phyloP scores from a whole-genome alignment of 2,113 vertebrate genomes.

The Rhodinocichla rosea region DNA sequence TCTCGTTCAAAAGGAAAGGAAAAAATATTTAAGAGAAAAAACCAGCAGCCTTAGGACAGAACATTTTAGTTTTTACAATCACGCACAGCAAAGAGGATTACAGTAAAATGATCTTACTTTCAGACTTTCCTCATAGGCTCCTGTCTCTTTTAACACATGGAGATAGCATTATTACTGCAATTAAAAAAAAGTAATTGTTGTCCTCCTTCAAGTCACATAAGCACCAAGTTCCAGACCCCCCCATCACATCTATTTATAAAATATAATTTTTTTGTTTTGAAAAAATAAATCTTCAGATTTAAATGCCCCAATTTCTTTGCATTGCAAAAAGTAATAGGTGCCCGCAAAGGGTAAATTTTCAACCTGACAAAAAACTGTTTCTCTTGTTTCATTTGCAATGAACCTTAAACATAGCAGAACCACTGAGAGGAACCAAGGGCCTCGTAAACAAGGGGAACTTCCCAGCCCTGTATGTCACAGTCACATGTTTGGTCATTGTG shows the following conservation, averaged over 20 bases:
- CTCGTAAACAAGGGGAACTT: not conserved
- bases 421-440: not conserved
- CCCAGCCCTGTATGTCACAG: not conserved
- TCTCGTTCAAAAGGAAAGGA: not conserved
- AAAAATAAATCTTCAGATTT: not conserved
- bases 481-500: not conserved
- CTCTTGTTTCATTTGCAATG: not conserved
- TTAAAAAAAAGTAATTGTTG: not conserved
- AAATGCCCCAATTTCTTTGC: not conserved
- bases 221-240: not conserved
- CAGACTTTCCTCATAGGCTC: not conserved
- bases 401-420: not conserved
- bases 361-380: not conserved
- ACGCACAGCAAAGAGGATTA: not conserved
- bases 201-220: not conserved
- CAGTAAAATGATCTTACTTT: not conserved
- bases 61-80: not conserved
- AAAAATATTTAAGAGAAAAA: not conserved
- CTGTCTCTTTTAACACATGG: not conserved
- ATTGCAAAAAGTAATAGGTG: not conserved
- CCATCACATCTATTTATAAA: not conserved
- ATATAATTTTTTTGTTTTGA: accelerated
- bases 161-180: not conserved
- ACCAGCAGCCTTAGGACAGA: not conserved
- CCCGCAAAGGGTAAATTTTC: not conserved